Base-by-base conservation (phyloP, 1,140 invertebrate species). In the Gonatopus flavifemur region DNA sequence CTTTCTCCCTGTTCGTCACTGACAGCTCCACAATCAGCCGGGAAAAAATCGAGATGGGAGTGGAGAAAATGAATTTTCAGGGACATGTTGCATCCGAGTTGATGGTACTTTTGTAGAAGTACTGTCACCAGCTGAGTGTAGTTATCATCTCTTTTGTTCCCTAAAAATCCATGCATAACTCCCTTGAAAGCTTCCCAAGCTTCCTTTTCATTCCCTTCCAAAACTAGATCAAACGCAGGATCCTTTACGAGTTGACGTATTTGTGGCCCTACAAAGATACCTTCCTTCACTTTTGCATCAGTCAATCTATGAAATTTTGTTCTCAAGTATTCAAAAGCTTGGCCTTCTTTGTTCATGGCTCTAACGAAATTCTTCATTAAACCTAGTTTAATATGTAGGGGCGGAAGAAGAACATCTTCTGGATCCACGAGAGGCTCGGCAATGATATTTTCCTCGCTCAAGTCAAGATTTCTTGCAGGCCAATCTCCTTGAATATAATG, bases 1-100 rank as follows among this genome's bases (percentile, higher is more conserved):
- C 64, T 46, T 48, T 66, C 49, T 8, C 56, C 62, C 28, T 70
- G 64, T 54, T 60, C 54, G 20, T 55, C 54, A 46, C 50, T 55
- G 18, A 52, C 25, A 45, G 52, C 54, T 18, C 57, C 51, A 28
- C 55, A 22, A 51, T 57, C 61, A 36, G 47, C 40, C 25, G 55
- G 33, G 28, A 55, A 51, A 24, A 10, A 36, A n/a, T 55, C 35
- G 3, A 46, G 15, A 21, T 46, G 24, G 3, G 20, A 36, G 21
- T 46, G 32, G 3, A 46, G 44, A 13, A 46, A 46, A 25, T 46
- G 44, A 6, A 46, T 24, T 25, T 46, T 35, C 12, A 37, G 7
- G 21, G 10, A 19, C 59, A 72, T 64, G 47, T 57, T 55, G 43
- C 64, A 70, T 47, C 48, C 50, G 20, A 62, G 42, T n/a, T 42